Conservation (phyloP, 2,797 vertebrate genomes). For the Urophycis tenuis region DNA sequence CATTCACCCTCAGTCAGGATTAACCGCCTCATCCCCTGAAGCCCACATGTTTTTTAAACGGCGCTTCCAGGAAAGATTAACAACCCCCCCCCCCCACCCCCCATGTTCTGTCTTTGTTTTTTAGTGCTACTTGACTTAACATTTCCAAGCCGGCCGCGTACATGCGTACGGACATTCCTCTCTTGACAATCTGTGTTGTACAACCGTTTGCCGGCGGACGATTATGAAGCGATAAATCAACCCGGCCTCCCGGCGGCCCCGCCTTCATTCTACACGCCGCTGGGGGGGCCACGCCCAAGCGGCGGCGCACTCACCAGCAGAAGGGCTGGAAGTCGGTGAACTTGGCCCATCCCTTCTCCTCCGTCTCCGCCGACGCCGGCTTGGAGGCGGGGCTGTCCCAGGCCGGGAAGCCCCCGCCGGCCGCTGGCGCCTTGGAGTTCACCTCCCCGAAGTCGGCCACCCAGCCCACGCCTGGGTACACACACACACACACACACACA, state of each 20-base stretch:
- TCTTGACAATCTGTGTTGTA: not conserved
- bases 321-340: conserved; percentile 89
- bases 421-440: conserved; percentile 60
- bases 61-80: not conserved
- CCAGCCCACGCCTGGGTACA: conserved; percentile 69
- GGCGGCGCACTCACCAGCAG: conserved; percentile 74
- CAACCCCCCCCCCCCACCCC: no score
- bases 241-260: not conserved
- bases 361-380: conserved; percentile 53
- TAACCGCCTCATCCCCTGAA: not conserved
- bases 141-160: not conserved
- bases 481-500: no score
- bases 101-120: not conserved
- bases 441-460: conserved; percentile 75
- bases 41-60: not conserved
- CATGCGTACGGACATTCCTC: not conserved
- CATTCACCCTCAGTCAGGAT: not conserved
- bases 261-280: not conserved
- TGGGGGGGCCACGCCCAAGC: not conserved
- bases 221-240: not conserved
- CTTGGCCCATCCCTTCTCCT: conserved; percentile 88
- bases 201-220: not conserved
- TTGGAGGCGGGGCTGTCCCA: conserved; percentile 60
- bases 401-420: conserved; percentile 55
- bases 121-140: not conserved